Percentiles rank a stretch among this genome's conserved stretches.
Conservation (phyloP, 2,113 vertebrate species). For the Gallinago jamesoni region DNA sequence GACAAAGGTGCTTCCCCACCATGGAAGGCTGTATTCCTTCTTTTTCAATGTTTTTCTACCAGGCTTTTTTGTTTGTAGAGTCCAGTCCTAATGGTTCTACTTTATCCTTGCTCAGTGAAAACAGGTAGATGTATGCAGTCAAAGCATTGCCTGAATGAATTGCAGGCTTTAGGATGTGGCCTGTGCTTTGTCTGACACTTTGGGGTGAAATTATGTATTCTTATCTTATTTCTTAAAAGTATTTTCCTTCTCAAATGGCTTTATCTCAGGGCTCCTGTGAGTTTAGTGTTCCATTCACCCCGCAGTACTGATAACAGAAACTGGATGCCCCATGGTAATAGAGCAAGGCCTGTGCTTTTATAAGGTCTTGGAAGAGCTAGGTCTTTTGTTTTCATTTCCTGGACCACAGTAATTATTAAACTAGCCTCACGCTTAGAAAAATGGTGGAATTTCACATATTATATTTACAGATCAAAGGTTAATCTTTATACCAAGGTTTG, state of each 20-base stretch:
- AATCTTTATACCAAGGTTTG: background rate
- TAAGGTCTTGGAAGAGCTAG: background rate
- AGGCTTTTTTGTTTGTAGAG: background rate
- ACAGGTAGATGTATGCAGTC: background rate
- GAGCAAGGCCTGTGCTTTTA: background rate
- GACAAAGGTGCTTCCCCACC: accelerated
- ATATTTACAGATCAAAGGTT: background rate
- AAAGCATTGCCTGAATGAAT: background rate
- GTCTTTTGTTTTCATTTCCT: background rate
- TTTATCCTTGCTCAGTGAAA: background rate
- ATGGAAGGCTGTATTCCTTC: background rate
- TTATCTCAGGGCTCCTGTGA: background rate
- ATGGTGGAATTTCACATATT: background rate
- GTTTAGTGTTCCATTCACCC: background rate
- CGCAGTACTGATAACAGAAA: background rate
- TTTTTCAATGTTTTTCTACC: background rate
- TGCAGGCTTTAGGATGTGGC: background rate
- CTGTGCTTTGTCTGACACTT: background rate
- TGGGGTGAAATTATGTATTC: background rate
- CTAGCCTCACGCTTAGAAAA: background rate
- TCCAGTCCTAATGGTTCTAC: background rate
- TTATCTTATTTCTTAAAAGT: background rate
- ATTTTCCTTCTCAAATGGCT: background rate
- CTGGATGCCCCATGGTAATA: background rate
- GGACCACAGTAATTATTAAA: background rate